Percentiles rank a stretch among this genome's conserved stretches.
These are phyloP conservation scores for Nestor notabilis DNA, from an alignment of 2,113 vertebrate genomes.

Conservation along the genomic window DNA sequence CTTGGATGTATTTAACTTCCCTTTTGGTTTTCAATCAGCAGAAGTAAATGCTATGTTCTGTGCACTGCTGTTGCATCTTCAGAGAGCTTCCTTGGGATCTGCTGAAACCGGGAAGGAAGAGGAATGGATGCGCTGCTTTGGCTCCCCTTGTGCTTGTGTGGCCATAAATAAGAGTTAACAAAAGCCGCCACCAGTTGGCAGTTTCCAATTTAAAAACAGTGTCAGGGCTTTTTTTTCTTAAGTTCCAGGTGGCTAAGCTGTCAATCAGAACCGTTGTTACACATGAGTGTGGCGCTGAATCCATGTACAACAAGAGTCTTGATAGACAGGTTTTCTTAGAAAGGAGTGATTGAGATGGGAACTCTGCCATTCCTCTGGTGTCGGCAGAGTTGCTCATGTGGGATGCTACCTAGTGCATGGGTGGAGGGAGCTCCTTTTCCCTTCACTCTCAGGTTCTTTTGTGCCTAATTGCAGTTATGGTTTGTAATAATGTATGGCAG, in stretches of 20 bases:
- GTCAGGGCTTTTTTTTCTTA: constrained; percentile 1
- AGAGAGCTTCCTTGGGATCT: not conserved
- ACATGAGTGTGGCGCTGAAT: constrained; percentile 36
- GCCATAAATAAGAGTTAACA: constrained; percentile 58
- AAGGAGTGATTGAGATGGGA: not conserved
- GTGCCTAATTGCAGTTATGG: not conserved
- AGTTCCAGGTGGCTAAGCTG: constrained; percentile 66
- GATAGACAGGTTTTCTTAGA: constrained; percentile 18
- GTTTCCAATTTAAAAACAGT: constrained; percentile 53
- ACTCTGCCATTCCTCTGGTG: not conserved
- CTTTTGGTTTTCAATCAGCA: not conserved
- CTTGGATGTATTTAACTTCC: not conserved
- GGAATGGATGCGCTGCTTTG: not conserved
- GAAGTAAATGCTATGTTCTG: not conserved
- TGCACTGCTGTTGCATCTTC: not conserved
- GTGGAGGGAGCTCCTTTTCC: not conserved
- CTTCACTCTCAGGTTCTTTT: not conserved
- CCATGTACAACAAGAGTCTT: constrained; percentile 52
- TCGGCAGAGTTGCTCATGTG: not conserved
- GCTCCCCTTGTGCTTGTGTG: not conserved
- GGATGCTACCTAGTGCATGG: not conserved
- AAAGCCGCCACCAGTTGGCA: constrained; percentile 29
- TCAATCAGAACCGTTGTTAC: constrained; percentile 34
- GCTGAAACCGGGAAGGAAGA: not conserved
- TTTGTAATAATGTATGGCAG: not conserved